phyloP scores from a whole-genome alignment of 2,888 invertebrate genomes.

The Melikaiella ostensackeni region DNA sequence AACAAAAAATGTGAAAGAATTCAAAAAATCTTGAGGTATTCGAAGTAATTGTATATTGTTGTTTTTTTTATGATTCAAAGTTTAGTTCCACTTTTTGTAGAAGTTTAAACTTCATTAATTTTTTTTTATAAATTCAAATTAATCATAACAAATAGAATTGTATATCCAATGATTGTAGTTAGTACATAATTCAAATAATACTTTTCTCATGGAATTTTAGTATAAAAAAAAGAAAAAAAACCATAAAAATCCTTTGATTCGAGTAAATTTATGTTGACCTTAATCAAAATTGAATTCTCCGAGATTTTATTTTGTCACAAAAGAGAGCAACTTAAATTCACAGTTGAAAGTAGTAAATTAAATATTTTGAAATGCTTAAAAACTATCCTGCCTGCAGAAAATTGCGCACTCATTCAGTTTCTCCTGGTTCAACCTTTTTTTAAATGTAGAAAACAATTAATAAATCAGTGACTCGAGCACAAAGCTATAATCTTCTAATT shows the following conservation, averaged over 20 bases:
- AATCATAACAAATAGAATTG: neutral
- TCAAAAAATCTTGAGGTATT: no score
- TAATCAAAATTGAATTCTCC: no score
- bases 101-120: no score
- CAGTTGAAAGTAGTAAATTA: conserved; percentile 48
- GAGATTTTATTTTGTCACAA: no score
- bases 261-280: neutral
- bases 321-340: neutral
- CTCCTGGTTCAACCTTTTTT: conserved; percentile 46
- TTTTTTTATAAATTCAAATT: no score
- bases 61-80: no score
- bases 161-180: neutral
- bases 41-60: no score
- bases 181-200: neutral
- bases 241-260: neutral
- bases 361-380: conserved; percentile 66
- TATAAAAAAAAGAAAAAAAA: neutral
- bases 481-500: neutral
- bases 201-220: neutral
- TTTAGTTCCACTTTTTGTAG: no score
- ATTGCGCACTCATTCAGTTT: conserved; percentile 39
- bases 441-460: neutral
- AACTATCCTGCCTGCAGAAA: conserved; percentile 70
- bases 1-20: neutral
- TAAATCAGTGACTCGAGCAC: neutral